Evolutionary conservation across 2,797 vertebrate genomes (phyloP).

Genomic region (Hirundo rustica): DNA sequence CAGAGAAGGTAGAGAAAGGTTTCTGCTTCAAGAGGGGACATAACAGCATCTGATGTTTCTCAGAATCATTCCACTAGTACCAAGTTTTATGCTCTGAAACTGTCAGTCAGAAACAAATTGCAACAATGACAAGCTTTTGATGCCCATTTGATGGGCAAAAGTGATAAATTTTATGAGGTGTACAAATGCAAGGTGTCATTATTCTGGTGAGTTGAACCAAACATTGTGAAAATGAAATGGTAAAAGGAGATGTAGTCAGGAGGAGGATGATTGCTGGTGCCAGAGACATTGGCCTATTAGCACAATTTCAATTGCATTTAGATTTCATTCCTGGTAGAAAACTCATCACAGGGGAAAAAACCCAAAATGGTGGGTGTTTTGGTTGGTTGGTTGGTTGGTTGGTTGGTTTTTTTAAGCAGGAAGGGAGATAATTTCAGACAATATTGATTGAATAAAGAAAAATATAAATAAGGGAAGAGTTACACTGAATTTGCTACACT

Average conservation of each 20-base stretch:
- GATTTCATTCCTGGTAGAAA: not conserved
- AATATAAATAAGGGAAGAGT: not conserved
- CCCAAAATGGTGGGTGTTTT: too few species aligned
- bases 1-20: not conserved
- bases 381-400: not conserved
- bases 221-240: not conserved
- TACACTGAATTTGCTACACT: not conserved
- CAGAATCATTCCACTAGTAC: not conserved
- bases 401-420: not conserved
- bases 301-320: not conserved
- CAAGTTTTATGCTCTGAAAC: not conserved
- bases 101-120: not conserved
- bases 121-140: not conserved
- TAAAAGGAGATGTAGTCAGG: not conserved
- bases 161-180: not conserved
- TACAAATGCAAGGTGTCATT: not conserved
- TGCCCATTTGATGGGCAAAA: not conserved
- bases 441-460: not conserved
- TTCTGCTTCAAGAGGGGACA: not conserved
- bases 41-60: not conserved
- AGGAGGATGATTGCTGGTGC: not conserved
- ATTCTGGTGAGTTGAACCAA: not conserved
- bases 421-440: not conserved
- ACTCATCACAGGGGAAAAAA: not conserved
- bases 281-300: not conserved